Percentiles rank a stretch among this genome's conserved stretches.
phyloP scores from a whole-genome alignment of 2,113 vertebrate species.

The Pygoscelis antarcticus region DNA sequence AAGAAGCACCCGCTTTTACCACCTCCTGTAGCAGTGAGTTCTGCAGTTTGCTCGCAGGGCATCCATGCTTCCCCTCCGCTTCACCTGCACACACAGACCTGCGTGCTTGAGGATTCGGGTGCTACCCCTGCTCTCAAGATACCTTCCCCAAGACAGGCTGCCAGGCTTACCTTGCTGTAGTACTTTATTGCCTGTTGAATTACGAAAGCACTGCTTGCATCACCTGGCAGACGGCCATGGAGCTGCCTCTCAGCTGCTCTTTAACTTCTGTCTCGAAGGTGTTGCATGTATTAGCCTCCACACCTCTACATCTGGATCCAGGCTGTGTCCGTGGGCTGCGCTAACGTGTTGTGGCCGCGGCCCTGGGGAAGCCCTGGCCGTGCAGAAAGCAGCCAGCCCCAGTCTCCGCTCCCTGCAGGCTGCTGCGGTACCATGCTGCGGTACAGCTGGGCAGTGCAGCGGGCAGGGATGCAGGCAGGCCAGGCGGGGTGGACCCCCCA shows the following conservation, averaged over 20 bases:
- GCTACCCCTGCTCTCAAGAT: not conserved
- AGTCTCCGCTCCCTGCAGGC: not conserved
- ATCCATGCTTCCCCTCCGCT: not conserved
- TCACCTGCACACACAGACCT: not conserved
- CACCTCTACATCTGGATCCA: not conserved
- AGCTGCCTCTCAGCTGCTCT: conserved; percentile 9
- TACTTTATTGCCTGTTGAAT: not conserved
- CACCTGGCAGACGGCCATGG: conserved; percentile 1
- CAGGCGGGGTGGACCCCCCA: not conserved
- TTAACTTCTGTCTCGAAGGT: not conserved
- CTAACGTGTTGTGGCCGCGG: rapidly evolving
- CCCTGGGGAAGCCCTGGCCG: not conserved
- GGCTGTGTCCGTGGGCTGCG: rapidly evolving
- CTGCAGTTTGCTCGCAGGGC: not conserved
- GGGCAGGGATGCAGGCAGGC: not conserved
- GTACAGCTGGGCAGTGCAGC: too few species aligned
- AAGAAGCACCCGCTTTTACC: not conserved
- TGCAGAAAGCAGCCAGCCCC: not conserved
- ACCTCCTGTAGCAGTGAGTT: not conserved
- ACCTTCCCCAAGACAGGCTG: not conserved
- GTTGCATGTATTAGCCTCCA: not conserved
- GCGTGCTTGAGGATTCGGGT: not conserved
- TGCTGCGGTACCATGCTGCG: too few species aligned
- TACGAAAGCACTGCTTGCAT: not conserved
- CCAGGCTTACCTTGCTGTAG: not conserved